A percentile compares a stretch with the other conserved stretches of the same genome.
These are phyloP conservation scores for Acromyrmex heyeri DNA, from an alignment of 1,140 invertebrate genomes.

Conservation along the genomic window DNA sequence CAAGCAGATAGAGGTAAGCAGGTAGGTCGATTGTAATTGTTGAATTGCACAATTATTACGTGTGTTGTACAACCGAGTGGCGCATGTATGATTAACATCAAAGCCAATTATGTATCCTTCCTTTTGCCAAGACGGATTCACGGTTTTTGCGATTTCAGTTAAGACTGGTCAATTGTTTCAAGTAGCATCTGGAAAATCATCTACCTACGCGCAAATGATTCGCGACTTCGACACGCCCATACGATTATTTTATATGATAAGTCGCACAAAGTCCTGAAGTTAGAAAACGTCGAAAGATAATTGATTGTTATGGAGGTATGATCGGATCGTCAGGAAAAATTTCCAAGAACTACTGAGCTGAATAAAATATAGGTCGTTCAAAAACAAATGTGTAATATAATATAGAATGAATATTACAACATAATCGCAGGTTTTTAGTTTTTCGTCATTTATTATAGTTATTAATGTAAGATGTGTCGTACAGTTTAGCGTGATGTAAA, in stretches of 20 bases:
- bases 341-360: background rate
- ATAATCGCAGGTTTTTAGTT: constrained; percentile 22
- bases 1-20: constrained; percentile 65
- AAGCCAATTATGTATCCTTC: constrained; percentile 79
- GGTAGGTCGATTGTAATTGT: constrained; percentile 81
- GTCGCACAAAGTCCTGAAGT: background rate
- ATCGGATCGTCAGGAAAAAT: background rate
- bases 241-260: constrained; percentile 12
- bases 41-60: constrained; percentile 79
- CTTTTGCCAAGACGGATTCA: constrained; percentile 40
- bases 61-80: constrained; percentile 74
- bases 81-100: constrained; percentile 81
- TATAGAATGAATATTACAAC: background rate
- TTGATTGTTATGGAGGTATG: constrained; percentile 3
- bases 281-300: constrained; percentile 10
- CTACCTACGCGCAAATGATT: background rate
- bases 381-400: background rate
- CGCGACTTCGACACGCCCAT: constrained; percentile 7
- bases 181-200: background rate
- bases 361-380: background rate
- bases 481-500: constrained; percentile 25
- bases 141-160: constrained; percentile 38
- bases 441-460: background rate
- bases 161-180: background rate
- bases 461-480: constrained; percentile 8